These are phyloP conservation scores for Motacilla alba DNA, from an alignment of 2,113 vertebrate genomes.

Conservation along the genomic window DNA sequence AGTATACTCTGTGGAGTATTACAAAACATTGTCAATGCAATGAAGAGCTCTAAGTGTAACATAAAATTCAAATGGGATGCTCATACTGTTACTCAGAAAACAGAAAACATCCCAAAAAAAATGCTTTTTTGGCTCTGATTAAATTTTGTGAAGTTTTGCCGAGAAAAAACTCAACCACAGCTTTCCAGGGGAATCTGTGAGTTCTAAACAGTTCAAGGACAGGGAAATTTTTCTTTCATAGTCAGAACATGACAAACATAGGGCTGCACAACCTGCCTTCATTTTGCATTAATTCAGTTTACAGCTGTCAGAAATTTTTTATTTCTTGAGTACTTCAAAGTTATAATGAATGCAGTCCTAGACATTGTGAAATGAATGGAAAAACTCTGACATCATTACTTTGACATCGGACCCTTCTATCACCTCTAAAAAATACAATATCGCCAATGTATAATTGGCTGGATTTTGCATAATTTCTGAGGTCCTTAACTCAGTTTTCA, in stretches of 20 bases:
- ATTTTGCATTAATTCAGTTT: background rate
- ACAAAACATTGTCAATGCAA: conserved; percentile 15
- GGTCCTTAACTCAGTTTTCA: background rate
- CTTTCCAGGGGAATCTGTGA: background rate
- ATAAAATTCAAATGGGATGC: conserved; percentile 63
- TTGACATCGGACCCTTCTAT: background rate
- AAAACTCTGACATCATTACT: background rate
- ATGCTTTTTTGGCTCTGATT: conserved; percentile 17
- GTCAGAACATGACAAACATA: background rate
- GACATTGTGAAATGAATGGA: background rate
- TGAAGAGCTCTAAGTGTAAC: conserved; percentile 41
- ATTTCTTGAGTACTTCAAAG: background rate
- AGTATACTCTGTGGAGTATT: conserved; percentile 12
- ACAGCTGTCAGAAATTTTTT: background rate
- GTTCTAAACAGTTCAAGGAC: background rate
- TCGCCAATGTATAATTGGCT: background rate
- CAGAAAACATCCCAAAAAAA: conserved; percentile 35
- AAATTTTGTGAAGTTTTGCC: conserved; percentile 4
- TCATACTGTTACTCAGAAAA: conserved; percentile 33
- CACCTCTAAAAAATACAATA: background rate
- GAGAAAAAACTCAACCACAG: background rate
- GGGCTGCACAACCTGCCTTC: background rate
- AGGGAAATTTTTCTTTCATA: background rate
- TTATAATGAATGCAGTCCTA: background rate
- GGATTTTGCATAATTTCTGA: background rate